Evolutionary conservation across 2,113 vertebrate species (phyloP).

Genomic region (Rhea americana): DNA sequence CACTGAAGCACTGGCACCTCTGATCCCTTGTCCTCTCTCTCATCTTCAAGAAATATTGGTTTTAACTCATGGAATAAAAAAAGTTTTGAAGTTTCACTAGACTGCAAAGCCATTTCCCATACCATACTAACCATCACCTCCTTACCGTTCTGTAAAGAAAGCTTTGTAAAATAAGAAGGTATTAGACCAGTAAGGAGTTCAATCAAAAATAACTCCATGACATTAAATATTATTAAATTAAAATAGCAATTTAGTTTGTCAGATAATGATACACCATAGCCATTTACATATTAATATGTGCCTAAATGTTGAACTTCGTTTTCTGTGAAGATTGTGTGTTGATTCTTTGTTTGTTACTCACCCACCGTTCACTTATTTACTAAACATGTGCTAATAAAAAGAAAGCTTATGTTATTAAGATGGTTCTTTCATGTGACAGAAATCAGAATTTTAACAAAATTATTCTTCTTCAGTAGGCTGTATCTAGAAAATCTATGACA

Average conservation of each 20-base stretch:
- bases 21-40: background rate
- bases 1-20: background rate
- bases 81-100: background rate
- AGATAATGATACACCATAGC: background rate
- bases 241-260: background rate
- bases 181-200: background rate
- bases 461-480: background rate
- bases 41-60: background rate
- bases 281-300: background rate
- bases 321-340: background rate
- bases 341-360: background rate
- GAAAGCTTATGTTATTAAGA: background rate
- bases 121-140: background rate
- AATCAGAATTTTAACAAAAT: background rate
- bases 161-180: background rate
- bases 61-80: background rate
- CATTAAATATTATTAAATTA: conserved; percentile 15
- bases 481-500: background rate
- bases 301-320: background rate
- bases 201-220: background rate
- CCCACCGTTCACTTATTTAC: background rate
- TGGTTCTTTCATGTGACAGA: background rate
- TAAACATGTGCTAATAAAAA: background rate
- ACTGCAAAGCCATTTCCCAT: background rate
- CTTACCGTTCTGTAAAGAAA: background rate